Base-by-base conservation (phyloP, 2,888 invertebrate species). In the Mamestra brassicae region DNA sequence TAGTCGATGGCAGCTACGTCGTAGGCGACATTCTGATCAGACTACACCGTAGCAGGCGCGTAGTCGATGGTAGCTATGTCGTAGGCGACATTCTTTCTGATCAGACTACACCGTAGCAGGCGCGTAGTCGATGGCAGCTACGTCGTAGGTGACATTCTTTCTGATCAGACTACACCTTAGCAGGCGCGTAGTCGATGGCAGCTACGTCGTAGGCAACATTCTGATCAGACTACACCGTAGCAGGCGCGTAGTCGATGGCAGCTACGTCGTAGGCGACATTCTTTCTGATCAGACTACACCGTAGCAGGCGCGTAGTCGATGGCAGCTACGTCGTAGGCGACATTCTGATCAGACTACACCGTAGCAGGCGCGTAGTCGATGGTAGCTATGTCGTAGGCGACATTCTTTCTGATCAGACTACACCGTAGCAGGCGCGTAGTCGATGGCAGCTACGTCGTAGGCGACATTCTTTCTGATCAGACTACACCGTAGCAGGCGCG, bases 371-470 rank as follows among this genome's bases (percentile, higher is more conserved):
- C 26, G 62, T 62, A 26, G 62, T 4, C 2, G n/a, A 42, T n/a
- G n/a, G 8, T 2, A 68, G 50, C 68, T 60, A 68, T 58, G 45
- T 36, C 67, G 58, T 68, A 68, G 45, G n/a, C 58, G 5, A 7
- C 4, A 7, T 36, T 65, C 3, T 3, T 55, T n/a, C 17, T n/a
- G 7, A n/a, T n/a, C 8, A 2, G 17, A 54, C n/a, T 54, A 54
- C 57, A 6, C 11, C 10, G 26, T 42, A 66, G 55, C 54, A 26
- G 15, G 3, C 5, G 38, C 42, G 42, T 55, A 55, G 42, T 26
- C 5, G 36, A n/a, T 42, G 13, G 4, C 17, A 17, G n/a, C 36
- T 42, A 36, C 38, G 65, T 11, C 38, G 15, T 65, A 47, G 42
- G 17, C 36, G 15, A 38, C 10, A 17, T 17, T 38, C 8, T 8